phyloP scores from a whole-genome alignment of 2,113 vertebrate species.

The Taurulus bubalis region DNA sequence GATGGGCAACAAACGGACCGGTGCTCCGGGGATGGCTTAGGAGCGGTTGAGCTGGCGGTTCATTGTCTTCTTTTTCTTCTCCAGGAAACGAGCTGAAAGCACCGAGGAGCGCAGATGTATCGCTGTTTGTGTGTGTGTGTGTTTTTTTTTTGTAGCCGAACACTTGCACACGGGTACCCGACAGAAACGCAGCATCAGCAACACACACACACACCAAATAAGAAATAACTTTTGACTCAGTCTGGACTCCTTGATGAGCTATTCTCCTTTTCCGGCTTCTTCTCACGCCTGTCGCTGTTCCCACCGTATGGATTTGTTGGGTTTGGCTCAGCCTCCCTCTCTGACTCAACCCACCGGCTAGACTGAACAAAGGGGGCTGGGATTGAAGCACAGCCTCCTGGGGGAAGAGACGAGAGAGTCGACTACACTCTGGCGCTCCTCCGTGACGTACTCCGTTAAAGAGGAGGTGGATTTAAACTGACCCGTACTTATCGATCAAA shows the following conservation, averaged over 20 bases:
- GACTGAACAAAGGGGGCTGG: constrained; percentile 78
- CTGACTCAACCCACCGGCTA: constrained; percentile 77
- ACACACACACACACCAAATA: constrained; percentile 1
- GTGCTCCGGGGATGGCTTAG: constrained; percentile 33
- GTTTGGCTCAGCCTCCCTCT: constrained; percentile 54
- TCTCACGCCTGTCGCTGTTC: constrained; percentile 21
- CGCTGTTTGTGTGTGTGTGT: not conserved
- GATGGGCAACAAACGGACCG: constrained; percentile 46
- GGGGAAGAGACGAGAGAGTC: constrained; percentile 50
- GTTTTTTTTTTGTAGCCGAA: too few relatives aligned
- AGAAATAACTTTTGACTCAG: constrained; percentile 47
- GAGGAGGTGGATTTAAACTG: not conserved
- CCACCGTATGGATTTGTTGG: not conserved
- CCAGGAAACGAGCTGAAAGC: not conserved
- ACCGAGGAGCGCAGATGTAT: not conserved
- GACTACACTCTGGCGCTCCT: constrained; percentile 36
- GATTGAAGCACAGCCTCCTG: constrained; percentile 67
- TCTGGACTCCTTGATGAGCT: not conserved
- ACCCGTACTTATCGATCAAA: fast-evolving
- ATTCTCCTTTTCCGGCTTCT: not conserved
- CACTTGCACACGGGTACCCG: not conserved
- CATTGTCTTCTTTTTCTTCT: not conserved
- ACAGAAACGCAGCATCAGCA: constrained; percentile 56
- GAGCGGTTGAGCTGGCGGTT: constrained; percentile 24
- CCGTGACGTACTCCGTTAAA: constrained; percentile 3